Percentiles rank a stretch among this genome's conserved stretches.
Conservation (phyloP, 2,113 vertebrate genomes). For the Castor canadensis region DNA sequence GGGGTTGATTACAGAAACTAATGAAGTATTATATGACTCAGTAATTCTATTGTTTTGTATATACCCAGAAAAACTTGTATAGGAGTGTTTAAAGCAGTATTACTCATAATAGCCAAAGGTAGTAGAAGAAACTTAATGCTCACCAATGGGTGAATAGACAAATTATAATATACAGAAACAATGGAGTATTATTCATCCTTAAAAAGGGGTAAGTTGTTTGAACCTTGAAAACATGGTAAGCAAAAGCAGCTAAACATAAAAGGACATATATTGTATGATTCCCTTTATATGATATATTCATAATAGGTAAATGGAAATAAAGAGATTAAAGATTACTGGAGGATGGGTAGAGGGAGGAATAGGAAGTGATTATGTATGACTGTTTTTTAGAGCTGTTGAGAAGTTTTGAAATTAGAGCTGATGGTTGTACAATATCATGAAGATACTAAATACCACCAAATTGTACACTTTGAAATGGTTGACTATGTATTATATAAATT, state of each 20-base stretch:
- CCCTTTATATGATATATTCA: background rate
- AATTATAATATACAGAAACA: background rate
- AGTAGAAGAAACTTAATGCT: constrained; percentile 5
- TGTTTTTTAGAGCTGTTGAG: background rate
- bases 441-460: background rate
- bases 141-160: background rate
- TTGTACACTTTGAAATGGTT: background rate
- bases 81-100: background rate
- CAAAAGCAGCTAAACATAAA: background rate
- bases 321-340: background rate
- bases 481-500: background rate
- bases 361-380: background rate
- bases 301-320: background rate
- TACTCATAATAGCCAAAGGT: background rate
- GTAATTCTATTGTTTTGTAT: background rate
- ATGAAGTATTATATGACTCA: background rate
- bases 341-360: background rate
- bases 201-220: background rate
- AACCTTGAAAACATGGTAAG: background rate
- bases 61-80: background rate
- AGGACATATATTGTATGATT: background rate
- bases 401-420: background rate
- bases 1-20: too few species aligned
- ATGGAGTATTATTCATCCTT: background rate
- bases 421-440: background rate